These are phyloP conservation scores for Acromyrmex charruanus DNA, from an alignment of 1,140 invertebrate genomes.

Conservation along the genomic window DNA sequence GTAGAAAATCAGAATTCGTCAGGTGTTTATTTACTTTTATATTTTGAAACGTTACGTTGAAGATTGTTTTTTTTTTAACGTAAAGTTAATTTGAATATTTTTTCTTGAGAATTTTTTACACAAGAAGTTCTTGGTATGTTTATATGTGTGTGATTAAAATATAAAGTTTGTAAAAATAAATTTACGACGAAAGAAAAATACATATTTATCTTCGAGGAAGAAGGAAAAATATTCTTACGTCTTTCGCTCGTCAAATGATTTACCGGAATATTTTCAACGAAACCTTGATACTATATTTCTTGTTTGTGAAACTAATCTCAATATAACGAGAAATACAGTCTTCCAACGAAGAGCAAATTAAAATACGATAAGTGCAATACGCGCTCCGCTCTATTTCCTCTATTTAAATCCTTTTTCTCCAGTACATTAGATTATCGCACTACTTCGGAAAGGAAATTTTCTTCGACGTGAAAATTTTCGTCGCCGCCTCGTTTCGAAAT, in stretches of 20 bases:
- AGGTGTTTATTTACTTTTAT: not conserved
- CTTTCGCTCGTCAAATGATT: conserved; percentile 4
- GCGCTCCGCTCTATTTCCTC: not conserved
- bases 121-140: not conserved
- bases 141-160: not conserved
- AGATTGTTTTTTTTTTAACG: not conserved
- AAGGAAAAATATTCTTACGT: conserved; percentile 4
- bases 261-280: not conserved
- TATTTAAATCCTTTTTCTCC: conserved; percentile 30
- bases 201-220: conserved; percentile 5
- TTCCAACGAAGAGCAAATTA: conserved; percentile 1
- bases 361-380: conserved; percentile 28
- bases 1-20: not conserved
- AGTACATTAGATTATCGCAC: conserved; percentile 40
- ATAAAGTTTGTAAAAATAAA: not conserved
- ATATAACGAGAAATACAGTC: not conserved
- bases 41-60: not conserved
- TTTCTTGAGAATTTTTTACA: not conserved
- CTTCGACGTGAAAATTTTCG: not conserved
- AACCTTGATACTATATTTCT: not conserved
- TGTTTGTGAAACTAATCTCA: not conserved
- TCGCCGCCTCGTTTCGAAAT: conserved; percentile 11
- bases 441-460: conserved; percentile 18
- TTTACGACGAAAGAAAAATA: not conserved
- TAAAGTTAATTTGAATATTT: not conserved